Percentiles rank a stretch among this genome's conserved stretches.
phyloP scores from a whole-genome alignment of 2,888 invertebrate species.

The Masnerella sp. region DNA sequence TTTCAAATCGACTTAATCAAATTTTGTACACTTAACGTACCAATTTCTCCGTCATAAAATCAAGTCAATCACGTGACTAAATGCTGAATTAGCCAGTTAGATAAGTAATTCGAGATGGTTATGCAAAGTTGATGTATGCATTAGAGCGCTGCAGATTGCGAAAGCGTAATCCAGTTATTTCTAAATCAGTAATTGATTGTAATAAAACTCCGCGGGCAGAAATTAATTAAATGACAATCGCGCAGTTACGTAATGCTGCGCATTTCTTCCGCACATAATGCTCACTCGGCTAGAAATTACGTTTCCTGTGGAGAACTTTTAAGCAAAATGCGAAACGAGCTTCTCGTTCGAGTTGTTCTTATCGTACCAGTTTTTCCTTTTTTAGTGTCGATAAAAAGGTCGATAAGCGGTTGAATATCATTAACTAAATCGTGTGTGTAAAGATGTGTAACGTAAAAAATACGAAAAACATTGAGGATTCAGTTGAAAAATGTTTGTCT shows the following conservation, averaged over 20 bases:
- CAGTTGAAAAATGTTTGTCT: not conserved
- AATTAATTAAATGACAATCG: conserved; percentile 37
- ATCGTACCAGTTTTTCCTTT: not conserved
- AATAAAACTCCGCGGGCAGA: conserved; percentile 13
- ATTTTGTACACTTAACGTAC: too few relatives aligned
- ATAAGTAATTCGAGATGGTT: conserved; percentile 28
- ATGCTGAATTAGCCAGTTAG: not conserved
- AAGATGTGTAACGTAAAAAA: too few relatives aligned
- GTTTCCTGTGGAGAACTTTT: not conserved
- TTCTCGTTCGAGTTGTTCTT: not conserved
- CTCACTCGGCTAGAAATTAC: conserved; percentile 4
- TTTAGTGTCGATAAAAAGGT: not conserved
- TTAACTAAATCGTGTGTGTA: not conserved
- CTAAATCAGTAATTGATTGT: conserved; percentile 30
- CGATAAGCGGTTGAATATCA: conserved; percentile 9
- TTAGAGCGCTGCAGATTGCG: conserved; percentile 34
- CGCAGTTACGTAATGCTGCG: conserved; percentile 12
- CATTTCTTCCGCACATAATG: not conserved
- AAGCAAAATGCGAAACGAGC: not conserved
- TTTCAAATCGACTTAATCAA: too few relatives aligned
- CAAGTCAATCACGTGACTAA: not conserved
- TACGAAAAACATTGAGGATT: too few relatives aligned
- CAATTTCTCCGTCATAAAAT: not conserved
- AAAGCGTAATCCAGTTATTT: conserved; percentile 40
- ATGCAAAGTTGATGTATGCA: conserved; percentile 37